These are phyloP conservation scores for Popillia japonica DNA, from an alignment of 1,140 invertebrate genomes.

Conservation along the genomic window DNA sequence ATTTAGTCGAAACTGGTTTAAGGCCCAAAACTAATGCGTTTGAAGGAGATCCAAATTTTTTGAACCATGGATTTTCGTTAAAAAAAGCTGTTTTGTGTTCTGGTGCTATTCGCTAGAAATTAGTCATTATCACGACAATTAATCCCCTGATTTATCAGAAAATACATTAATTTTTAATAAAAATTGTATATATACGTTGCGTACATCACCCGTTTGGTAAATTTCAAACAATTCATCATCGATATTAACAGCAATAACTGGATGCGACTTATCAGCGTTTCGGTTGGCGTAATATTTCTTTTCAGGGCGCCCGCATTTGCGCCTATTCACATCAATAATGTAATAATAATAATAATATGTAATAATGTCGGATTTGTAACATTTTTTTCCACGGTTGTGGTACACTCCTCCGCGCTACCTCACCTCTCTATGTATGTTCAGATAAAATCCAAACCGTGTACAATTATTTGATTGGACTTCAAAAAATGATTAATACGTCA, in stretches of 20 bases:
- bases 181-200: not conserved
- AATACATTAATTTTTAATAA: conserved; percentile 2
- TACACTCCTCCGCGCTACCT: not conserved
- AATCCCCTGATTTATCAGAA: not conserved
- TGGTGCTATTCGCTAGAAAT: not conserved
- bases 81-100: too few relatives aligned
- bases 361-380: conserved; percentile 4
- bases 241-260: conserved; percentile 20
- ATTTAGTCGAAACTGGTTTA: too few relatives aligned
- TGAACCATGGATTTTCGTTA: too few relatives aligned
- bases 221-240: conserved; percentile 27
- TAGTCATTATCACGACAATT: not conserved
- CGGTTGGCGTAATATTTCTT: conserved; percentile 13
- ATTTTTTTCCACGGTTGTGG: conserved; percentile 14
- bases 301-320: conserved; percentile 5
- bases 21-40: too few relatives aligned
- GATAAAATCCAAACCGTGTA: too few relatives aligned
- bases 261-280: conserved; percentile 12
- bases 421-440: too few relatives aligned
- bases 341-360: conserved; percentile 20
- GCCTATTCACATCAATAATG: conserved; percentile 29
- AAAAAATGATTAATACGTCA: conserved; percentile 38
- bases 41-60: too few relatives aligned
- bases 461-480: conserved; percentile 35
- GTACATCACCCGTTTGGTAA: not conserved